phyloP scores from a whole-genome alignment of 1,140 invertebrate species.

The Caenorhabditis briggsae region DNA sequence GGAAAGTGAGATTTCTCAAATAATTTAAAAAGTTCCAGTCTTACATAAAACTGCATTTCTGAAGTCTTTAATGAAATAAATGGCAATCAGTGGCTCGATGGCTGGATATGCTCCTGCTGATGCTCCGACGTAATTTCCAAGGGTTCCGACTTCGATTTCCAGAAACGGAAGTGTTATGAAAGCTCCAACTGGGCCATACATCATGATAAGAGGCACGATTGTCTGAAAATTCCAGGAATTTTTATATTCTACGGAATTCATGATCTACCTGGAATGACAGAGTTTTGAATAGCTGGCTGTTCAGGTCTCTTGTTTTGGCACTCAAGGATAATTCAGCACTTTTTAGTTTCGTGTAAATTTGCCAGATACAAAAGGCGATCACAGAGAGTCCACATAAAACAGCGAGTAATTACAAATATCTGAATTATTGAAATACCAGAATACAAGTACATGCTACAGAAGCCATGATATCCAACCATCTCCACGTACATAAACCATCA shows the following conservation, averaged over 20 bases:
- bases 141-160: not conserved
- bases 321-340: not conserved
- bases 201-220: not conserved
- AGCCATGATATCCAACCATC: not conserved
- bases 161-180: not conserved
- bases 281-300: not conserved
- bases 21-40: not conserved
- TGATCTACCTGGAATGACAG: not conserved
- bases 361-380: not conserved
- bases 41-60: conserved; percentile 20
- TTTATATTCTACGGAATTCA: too few relatives aligned
- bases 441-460: not conserved
- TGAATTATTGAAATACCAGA: not conserved
- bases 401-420: too few relatives aligned
- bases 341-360: not conserved
- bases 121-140: not conserved
- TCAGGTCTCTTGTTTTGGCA: not conserved
- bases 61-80: not conserved
- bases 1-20: not conserved
- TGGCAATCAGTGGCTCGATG: not conserved
- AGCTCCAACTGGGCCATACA: not conserved
- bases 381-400: not conserved
- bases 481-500: not conserved
- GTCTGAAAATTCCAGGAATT: not conserved
- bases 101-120: not conserved